Evolutionary conservation across 2,113 vertebrate species (phyloP), one percentile per base, ranked within the genome.

Genomic region (Salvator merianae): DNA sequence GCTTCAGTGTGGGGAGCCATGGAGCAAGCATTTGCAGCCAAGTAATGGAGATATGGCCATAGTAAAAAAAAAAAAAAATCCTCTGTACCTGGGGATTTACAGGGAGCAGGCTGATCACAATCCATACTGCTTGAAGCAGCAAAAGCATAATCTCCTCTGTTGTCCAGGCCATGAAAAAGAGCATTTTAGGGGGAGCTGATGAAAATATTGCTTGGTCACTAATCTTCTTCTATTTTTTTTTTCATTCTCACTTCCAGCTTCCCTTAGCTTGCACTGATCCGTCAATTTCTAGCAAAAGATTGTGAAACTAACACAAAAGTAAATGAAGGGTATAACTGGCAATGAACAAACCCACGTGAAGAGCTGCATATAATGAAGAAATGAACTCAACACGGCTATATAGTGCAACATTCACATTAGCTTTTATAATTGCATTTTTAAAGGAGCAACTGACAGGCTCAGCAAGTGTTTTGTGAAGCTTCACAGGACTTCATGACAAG

Each of bases 251-350:
- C 89, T 84, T 87, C 74, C n/a, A 34, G 34, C n/a, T 26, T 32
- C 22, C 38, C n/a, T 75, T 32, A 34, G 47, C 84, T 63, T 76
- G 36, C 83, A 77, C 4, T n/a, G 68, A n/a, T 76, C 79, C 68
- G 74, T 82, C 73, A 28, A 53, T 24, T 62, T 65, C 59, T 66
- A 82, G 85, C 70, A 79, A 4, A 84, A 86, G 7, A 0, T 89
- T 90, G 87, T 79, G 77, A 84, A 74, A 83, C 9, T 65, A 12
- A 69, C 66, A 77, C 79, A 83, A 89, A 87, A 85, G 86, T 36
- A 2, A 89, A 86, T 68, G 68, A 73, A 91, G 84, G 78, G 59
- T 24, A 30, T 84, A 91, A 89, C 68, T 82, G 43, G 79, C 2
- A 87, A 85, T 9, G 78, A 87, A 90, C 74, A 75, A 65, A 85